Evolutionary conservation across 2,113 vertebrate genomes (phyloP), one percentile per base, ranked within the genome.

Genomic region (Peucedramus taeniatus): DNA sequence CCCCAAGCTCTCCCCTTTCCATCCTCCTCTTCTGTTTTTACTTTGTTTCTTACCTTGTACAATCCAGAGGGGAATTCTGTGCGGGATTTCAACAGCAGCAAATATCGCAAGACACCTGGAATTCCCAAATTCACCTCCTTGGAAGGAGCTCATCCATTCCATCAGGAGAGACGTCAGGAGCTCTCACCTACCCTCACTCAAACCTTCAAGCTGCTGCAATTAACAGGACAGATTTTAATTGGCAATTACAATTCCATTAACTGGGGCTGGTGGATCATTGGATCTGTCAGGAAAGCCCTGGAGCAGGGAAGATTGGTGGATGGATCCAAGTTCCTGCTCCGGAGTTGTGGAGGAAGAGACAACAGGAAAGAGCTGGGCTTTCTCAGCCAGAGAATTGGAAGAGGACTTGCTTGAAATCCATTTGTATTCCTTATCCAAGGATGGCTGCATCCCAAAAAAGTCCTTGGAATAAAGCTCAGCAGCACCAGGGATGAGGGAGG

Each of bases 171-270:
- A 47, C 9, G 14, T 50, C 14, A 76, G 80, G 71, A 89, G 17
- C 57, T 72, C 61, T 9, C 42, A 15, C 14, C 11, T 0, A 35
- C 60, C 70, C 86, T 56, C 60, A 35, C 77, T 79, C 85, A 49
- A 96, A 96, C 71, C 81, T 96, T 94, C 87, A 63, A 90, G 83
- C 66, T 93, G 75, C 93, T 59, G 93, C 96, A 96, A 96, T 97
- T 97, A 97, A 94, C 90, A 77, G 97, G 93, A 95, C 89, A 93
- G 95, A 79, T 96, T 97, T 97, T 97, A 98, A 98, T 97, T 97
- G 97, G 83, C 96, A 96, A 97, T 97, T 97, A 95, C 94, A 94
- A 87, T 97, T 95, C 96, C 97, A 97, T 97, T 97, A 96, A 89
- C 87, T 66, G 93, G 70, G 81, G 60, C 93, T 96, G 96, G 94